Conservation (phyloP, 2,888 invertebrate genomes). For the Lacanobia oleracea region DNA sequence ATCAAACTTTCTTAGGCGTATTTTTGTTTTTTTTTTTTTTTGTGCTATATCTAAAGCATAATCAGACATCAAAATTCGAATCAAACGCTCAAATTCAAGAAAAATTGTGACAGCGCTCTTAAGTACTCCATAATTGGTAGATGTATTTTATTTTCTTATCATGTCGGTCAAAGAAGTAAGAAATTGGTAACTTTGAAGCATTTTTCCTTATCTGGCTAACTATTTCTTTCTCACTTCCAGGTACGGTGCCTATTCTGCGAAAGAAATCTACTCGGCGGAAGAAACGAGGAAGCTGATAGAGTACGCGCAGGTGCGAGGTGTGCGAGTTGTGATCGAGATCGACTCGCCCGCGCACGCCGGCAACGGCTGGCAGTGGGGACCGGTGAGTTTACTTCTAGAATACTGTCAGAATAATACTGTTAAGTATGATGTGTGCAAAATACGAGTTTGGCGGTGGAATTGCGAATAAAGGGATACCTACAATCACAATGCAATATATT, state of each 20-base stretch:
- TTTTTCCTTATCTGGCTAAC: neutral
- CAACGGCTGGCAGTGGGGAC: constrained; percentile 96
- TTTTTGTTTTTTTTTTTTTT: too few relatives aligned
- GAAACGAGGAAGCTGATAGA: constrained; percentile 93
- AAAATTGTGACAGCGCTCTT: too few relatives aligned
- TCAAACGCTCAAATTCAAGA: too few relatives aligned
- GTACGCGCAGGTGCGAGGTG: constrained; percentile 95
- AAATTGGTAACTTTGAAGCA: too few relatives aligned
- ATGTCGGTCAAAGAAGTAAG: neutral
- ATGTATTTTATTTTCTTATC: neutral
- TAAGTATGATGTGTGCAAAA: neutral
- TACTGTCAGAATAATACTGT: too few relatives aligned
- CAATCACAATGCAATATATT: too few relatives aligned
- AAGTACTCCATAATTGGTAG: too few relatives aligned
- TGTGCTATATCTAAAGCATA: too few relatives aligned
- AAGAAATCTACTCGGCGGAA: constrained; percentile 92
- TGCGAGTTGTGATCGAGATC: constrained; percentile 96
- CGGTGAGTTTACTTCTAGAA: constrained; percentile 69
- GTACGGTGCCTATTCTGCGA: constrained; percentile 93
- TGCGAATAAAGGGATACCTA: neutral
- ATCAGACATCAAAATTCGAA: too few relatives aligned
- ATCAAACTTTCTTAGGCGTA: too few relatives aligned
- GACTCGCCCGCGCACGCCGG: constrained; percentile 97
- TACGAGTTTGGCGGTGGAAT: neutral
- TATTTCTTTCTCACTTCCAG: constrained; percentile 75